Base-by-base conservation (phyloP, 2,888 invertebrate genomes). In the Sicus ferrugineus region DNA sequence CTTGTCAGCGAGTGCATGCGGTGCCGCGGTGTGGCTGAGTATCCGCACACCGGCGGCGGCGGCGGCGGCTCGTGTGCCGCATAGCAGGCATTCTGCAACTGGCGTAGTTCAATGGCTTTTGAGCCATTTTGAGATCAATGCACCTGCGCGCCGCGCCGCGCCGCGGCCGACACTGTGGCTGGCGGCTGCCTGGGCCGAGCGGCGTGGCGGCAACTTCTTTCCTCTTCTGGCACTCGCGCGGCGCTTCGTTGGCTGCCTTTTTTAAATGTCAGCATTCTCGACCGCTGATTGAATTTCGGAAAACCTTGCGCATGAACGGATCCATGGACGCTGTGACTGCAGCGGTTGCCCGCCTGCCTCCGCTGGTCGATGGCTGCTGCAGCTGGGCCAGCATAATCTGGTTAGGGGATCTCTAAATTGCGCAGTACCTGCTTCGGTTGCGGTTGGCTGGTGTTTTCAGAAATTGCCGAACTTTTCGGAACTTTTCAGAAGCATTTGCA, bases 251-350 rank as follows among this genome's bases (percentile, higher is more conserved):
- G 50, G 16, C n/a, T 31, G 28, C 19, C 26, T 19, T 56, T 67
- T 46, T 46, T 46, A 67, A 67, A 67, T 67, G 58, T 67, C 42
- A 58, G 58, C 50, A n/a, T 23, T 23, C 30, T 7, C 68, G 68
- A 68, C 68, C 68, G 50, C 66, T 67, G 62, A 70, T 68, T 70
- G 73, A 72, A 72, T 72, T 70, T 70, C 70, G 66, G 76, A 79
- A 81, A 81, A 81, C 81, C 81, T 81, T 81, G 81, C 81, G 81
- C 81, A 82, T 81, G 81, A 81, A 83, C 81, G 80, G 78, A 80
- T 81, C 81, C 81, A 81, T 83, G 81, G 81, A 82, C 81, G 81
- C 72, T 72, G 73, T 61, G 72, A 50, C 50, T 73, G 68, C 7
- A 3, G 42, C 19, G 58, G 28, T 5, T 16, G 5, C 11, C 50